Conservation (phyloP, 37 sponge, comb jelly and placozoan genomes). For the Beroe ovata region DNA sequence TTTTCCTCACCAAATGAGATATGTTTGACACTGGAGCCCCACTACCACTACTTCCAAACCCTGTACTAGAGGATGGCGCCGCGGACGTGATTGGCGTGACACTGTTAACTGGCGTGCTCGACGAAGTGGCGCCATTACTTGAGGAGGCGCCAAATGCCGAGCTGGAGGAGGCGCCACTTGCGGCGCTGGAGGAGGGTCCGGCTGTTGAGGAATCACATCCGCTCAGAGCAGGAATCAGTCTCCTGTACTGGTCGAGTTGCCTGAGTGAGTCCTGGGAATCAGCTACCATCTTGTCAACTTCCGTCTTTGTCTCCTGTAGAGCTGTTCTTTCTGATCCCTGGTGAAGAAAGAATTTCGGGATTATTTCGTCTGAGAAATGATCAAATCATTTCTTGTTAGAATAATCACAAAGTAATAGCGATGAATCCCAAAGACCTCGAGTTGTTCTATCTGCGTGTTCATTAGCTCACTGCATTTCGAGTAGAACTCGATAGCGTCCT, state of each 20-base stretch:
- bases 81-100: neutral
- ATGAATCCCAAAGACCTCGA: too few relatives aligned
- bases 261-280: slow-evolving; percentile 3
- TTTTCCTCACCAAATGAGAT: slow-evolving; percentile 45
- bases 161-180: neutral
- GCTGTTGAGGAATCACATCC: neutral
- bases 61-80: too few relatives aligned
- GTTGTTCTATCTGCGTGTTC: slow-evolving; percentile 1
- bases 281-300: slow-evolving; percentile 42
- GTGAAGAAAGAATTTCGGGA: too few relatives aligned
- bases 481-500: slow-evolving; percentile 9
- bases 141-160: neutral
- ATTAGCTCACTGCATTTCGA: slow-evolving; percentile 26
- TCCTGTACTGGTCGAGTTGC: slow-evolving; percentile 18
- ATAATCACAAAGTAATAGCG: too few relatives aligned
- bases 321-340: neutral
- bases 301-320: neutral
- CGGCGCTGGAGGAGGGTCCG: neutral
- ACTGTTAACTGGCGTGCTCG: neutral
- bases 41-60: too few relatives aligned
- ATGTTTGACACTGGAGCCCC: slow-evolving; percentile 10
- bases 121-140: neutral
- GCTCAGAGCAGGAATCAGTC: neutral
- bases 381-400: too few relatives aligned
- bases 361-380: too few relatives aligned